phyloP scores from a whole-genome alignment of 2,113 vertebrate genomes.

The Rana temporaria region DNA sequence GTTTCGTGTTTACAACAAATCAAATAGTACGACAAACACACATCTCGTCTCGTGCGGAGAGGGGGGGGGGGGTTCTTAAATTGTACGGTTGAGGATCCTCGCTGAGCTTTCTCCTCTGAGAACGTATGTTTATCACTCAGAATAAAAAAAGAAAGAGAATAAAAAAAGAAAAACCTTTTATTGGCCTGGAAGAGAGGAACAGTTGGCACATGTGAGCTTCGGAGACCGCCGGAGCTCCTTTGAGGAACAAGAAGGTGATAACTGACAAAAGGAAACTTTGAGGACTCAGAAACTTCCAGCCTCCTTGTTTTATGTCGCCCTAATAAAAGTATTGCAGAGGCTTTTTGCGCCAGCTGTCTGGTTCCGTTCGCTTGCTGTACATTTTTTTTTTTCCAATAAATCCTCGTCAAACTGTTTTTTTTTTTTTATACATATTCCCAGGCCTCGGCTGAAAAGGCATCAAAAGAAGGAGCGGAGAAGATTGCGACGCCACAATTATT shows the following conservation, averaged over 20 bases:
- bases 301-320: slow-evolving; percentile 62
- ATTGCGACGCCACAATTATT: slow-evolving; percentile 37
- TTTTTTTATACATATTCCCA: slow-evolving; percentile 63
- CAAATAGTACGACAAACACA: slow-evolving; percentile 52
- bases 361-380: slow-evolving; percentile 58
- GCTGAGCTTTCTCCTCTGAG: slow-evolving; percentile 59
- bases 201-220: slow-evolving; percentile 42
- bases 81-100: slow-evolving; percentile 48
- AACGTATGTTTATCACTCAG: slow-evolving; percentile 54
- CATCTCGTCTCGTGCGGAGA: slow-evolving; percentile 55
- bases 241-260: slow-evolving; percentile 60
- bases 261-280: slow-evolving; percentile 62
- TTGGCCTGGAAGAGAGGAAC: slow-evolving; percentile 58
- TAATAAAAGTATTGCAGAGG: slow-evolving; percentile 65
- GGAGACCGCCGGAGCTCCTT: slow-evolving; percentile 59
- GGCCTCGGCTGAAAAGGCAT: slow-evolving; percentile 52
- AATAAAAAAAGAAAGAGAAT: too few species aligned
- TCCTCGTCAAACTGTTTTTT: slow-evolving; percentile 61
- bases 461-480: slow-evolving; percentile 48
- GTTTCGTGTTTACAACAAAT: slow-evolving; percentile 32
- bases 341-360: slow-evolving; percentile 58
- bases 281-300: slow-evolving; percentile 59
- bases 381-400: slow-evolving; percentile 70
- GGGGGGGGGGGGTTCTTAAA: slow-evolving; percentile 59
- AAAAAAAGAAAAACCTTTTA: slow-evolving; percentile 56